Percentiles rank a stretch among this genome's conserved stretches.
phyloP scores from a whole-genome alignment of 2,113 vertebrate species.

The Melanerpes aurifrons region DNA sequence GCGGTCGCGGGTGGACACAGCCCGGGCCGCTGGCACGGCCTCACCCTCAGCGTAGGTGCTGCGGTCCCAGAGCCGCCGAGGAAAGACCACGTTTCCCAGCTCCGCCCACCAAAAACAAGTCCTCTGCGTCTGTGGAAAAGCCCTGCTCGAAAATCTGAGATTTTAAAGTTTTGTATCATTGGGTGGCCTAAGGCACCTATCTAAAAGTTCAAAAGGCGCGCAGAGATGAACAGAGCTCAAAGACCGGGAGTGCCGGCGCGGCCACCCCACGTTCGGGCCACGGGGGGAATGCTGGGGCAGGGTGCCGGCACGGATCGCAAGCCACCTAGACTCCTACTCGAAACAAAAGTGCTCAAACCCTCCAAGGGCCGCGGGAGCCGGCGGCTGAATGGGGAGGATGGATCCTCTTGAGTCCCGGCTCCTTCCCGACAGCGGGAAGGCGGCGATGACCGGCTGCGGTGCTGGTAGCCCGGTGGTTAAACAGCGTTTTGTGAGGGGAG shows the following conservation, averaged over 20 bases:
- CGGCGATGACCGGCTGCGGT: neutral
- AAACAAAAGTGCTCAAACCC: neutral
- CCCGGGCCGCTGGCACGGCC: neutral
- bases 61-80: rapidly evolving
- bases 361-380: neutral
- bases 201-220: neutral
- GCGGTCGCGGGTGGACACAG: too few species aligned
- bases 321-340: neutral
- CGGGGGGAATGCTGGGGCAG: neutral
- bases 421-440: neutral
- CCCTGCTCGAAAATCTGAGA: rapidly evolving
- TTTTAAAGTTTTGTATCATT: too few species aligned
- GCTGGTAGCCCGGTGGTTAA: neutral
- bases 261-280: neutral
- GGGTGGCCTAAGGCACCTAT: neutral
- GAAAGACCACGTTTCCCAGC: neutral
- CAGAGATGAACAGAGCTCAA: neutral
- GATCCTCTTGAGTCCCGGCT: neutral
- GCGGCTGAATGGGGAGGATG: rapidly evolving
- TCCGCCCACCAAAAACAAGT: neutral
- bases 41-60: neutral
- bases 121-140: neutral
- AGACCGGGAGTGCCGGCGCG: too few species aligned
- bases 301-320: neutral
- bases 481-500: neutral